Evolutionary conservation across 2,797 vertebrate species (phyloP).

Genomic region (Hapalemur alaotrensis): DNA sequence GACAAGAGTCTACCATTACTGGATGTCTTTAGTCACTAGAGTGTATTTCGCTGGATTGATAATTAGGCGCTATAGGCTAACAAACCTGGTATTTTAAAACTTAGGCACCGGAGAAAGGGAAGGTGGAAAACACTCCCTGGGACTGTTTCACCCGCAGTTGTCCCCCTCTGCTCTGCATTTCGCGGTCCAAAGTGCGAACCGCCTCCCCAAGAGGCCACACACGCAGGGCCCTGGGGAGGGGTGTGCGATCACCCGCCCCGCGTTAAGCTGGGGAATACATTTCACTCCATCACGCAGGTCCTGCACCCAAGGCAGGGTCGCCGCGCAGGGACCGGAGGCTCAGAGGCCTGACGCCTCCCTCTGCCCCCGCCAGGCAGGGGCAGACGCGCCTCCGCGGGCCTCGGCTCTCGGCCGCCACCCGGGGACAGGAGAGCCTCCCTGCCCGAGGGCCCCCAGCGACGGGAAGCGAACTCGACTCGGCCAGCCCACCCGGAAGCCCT

Average conservation of each 20-base stretch:
- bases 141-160: neutral
- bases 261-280: neutral
- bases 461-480: neutral
- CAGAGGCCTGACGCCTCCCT: neutral
- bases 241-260: neutral
- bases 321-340: neutral
- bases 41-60: neutral
- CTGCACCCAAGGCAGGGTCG: neutral
- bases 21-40: neutral
- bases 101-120: neutral
- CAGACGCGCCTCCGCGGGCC: neutral
- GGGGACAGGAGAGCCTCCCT: neutral
- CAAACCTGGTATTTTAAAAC: neutral
- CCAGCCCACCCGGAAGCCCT: slow-evolving; percentile 64
- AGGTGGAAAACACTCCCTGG: neutral
- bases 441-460: neutral
- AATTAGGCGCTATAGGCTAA: neutral
- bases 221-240: neutral
- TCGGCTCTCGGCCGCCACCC: neutral
- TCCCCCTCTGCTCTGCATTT: neutral
- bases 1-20: neutral
- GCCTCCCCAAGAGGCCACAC: neutral
- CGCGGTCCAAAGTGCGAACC: neutral
- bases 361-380: neutral
- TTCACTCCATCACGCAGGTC: neutral